Conservation (phyloP, 1,140 invertebrate genomes). For the Coelopa frigida region DNA sequence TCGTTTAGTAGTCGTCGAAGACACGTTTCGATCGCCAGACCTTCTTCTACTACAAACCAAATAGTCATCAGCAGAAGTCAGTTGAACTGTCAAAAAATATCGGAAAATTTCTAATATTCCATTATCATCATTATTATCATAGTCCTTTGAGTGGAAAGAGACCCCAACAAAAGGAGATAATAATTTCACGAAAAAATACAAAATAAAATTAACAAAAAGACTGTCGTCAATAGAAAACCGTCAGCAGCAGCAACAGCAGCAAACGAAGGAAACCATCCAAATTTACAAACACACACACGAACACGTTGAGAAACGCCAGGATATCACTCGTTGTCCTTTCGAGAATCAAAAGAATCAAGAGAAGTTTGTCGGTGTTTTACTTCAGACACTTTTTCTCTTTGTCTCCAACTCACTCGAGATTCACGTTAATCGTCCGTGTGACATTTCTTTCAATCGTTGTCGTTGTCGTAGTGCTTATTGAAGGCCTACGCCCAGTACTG, state of each 20-base stretch:
- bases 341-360: too few relatives aligned
- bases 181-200: slow-evolving; percentile 1
- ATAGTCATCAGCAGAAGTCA: slow-evolving; percentile 5
- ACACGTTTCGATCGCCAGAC: too few relatives aligned
- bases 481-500: too few relatives aligned
- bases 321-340: too few relatives aligned
- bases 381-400: too few relatives aligned
- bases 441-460: neutral
- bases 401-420: too few relatives aligned
- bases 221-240: neutral
- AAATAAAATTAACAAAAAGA: slow-evolving; percentile 6
- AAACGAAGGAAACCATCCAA: slow-evolving; percentile 7
- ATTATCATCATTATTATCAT: too few relatives aligned
- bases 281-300: slow-evolving; percentile 9
- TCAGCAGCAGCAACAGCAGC: neutral
- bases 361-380: slow-evolving; percentile 10
- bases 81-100: slow-evolving; percentile 8
- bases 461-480: slow-evolving; percentile 61
- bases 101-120: too few relatives aligned
- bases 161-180: neutral
- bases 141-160: too few relatives aligned
- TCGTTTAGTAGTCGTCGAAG: slow-evolving; percentile 37
- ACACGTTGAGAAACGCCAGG: too few relatives aligned
- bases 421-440: neutral
- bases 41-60: neutral